Conservation (phyloP, 2,113 vertebrate genomes). For the Microtus montanus region DNA sequence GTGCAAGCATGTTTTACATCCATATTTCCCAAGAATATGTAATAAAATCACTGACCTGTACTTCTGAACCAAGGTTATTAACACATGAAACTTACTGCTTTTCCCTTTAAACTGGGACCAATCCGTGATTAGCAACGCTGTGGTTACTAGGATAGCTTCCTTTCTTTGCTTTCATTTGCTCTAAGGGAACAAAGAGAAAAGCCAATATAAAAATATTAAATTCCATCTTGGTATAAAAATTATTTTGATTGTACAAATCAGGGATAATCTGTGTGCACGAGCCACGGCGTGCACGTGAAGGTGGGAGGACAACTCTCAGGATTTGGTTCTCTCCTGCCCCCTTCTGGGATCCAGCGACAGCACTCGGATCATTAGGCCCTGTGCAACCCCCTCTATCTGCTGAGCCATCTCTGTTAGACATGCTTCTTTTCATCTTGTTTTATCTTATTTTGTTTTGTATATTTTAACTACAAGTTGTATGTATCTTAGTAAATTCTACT, state of each 20-base stretch:
- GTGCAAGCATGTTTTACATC: neutral
- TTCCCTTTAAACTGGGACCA: neutral
- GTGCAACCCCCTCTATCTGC: neutral
- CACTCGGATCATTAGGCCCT: neutral
- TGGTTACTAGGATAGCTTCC: neutral
- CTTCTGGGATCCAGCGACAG: neutral
- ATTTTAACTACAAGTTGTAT: neutral
- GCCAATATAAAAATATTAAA: neutral
- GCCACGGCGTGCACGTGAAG: neutral
- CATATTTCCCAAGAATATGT: neutral
- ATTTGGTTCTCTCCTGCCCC: neutral
- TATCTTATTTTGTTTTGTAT: neutral
- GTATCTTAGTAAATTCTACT: neutral
- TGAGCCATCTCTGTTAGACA: too few relatives aligned
- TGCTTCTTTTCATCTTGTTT: neutral
- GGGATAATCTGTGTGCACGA: neutral
- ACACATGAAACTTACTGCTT: neutral
- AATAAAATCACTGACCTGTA: neutral
- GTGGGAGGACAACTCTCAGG: neutral
- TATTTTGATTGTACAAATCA: neutral
- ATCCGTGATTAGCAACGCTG: neutral
- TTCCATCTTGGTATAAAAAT: constrained; percentile 5
- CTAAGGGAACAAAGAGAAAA: neutral
- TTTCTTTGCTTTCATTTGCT: neutral
- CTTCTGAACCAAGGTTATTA: neutral